Percentiles rank a stretch among this genome's conserved stretches.
Evolutionary conservation across 2,888 invertebrate genomes (phyloP).

Genomic region (Griposia aprilina): DNA sequence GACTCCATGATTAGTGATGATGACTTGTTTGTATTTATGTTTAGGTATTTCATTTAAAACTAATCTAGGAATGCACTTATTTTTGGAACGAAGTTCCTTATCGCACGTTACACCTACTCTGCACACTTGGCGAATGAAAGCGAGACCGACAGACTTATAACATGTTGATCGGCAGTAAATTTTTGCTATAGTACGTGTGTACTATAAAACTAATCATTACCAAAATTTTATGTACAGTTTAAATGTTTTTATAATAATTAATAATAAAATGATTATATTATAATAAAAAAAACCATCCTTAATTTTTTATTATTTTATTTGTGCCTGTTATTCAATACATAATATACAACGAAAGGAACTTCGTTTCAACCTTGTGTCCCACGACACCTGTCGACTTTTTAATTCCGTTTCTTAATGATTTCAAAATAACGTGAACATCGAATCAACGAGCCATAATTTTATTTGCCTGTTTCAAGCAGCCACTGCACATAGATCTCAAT

Average conservation of each 20-base stretch:
- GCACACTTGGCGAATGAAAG: not conserved
- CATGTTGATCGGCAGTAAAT: too few relatives aligned
- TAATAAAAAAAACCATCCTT: too few relatives aligned
- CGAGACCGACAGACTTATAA: too few relatives aligned
- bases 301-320: too few relatives aligned
- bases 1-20: not conserved
- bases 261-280: too few relatives aligned
- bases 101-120: not conserved
- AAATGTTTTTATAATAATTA: too few relatives aligned
- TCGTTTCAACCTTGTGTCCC: too few relatives aligned
- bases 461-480: constrained; percentile 34
- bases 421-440: not conserved
- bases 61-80: not conserved
- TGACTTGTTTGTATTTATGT: not conserved
- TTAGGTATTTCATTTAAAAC: not conserved
- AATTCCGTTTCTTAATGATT: not conserved
- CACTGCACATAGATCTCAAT: constrained; percentile 60
- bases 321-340: too few relatives aligned
- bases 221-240: too few relatives aligned
- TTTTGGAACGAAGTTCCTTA: not conserved
- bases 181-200: too few relatives aligned
- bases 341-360: too few relatives aligned
- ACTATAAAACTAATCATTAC: too few relatives aligned
- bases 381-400: not conserved
- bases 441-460: constrained; percentile 34